Evolutionary conservation across 2,888 invertebrate species (phyloP).

Genomic region (Eupeodes latifasciatus): DNA sequence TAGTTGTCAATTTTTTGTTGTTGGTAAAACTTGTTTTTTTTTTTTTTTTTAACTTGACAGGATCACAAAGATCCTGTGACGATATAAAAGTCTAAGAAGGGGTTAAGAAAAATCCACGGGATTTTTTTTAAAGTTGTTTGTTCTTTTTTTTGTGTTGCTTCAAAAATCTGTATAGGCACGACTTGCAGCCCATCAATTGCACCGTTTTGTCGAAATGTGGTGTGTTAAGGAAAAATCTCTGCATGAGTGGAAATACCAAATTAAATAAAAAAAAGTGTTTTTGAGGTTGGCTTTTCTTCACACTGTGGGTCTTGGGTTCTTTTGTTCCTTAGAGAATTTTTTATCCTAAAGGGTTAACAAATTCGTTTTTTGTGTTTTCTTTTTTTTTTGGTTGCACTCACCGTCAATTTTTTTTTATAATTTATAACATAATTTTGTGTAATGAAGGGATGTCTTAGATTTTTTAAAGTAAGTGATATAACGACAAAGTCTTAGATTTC

Average conservation of each 20-base stretch:
- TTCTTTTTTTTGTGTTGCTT: slow-evolving; percentile 9
- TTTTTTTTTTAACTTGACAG: slow-evolving; percentile 53
- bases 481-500: slow-evolving; percentile 55
- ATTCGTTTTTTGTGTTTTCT: slow-evolving; percentile 5
- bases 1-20: slow-evolving; percentile 48
- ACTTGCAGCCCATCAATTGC: slow-evolving; percentile 59
- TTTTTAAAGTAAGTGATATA: slow-evolving; percentile 70
- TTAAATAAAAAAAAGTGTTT: slow-evolving; percentile 52
- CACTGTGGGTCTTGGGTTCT: slow-evolving; percentile 60
- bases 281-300: slow-evolving; percentile 74
- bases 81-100: slow-evolving; percentile 48
- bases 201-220: slow-evolving; percentile 71
- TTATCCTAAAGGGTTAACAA: slow-evolving; percentile 48
- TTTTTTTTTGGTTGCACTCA: slow-evolving; percentile 60
- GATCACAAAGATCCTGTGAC: slow-evolving; percentile 53
- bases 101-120: slow-evolving; percentile 69
- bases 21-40: slow-evolving; percentile 59
- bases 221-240: slow-evolving; percentile 62
- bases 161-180: slow-evolving; percentile 1
- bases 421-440: slow-evolving; percentile 75
- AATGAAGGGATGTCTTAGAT: slow-evolving; percentile 55
- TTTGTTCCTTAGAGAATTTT: slow-evolving; percentile 45
- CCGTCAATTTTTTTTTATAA: slow-evolving; percentile 59
- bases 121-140: slow-evolving; percentile 44
- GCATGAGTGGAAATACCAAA: slow-evolving; percentile 1